Evolutionary conservation across 2,113 vertebrate species (phyloP).

Genomic region (Psettodes erumei): DNA sequence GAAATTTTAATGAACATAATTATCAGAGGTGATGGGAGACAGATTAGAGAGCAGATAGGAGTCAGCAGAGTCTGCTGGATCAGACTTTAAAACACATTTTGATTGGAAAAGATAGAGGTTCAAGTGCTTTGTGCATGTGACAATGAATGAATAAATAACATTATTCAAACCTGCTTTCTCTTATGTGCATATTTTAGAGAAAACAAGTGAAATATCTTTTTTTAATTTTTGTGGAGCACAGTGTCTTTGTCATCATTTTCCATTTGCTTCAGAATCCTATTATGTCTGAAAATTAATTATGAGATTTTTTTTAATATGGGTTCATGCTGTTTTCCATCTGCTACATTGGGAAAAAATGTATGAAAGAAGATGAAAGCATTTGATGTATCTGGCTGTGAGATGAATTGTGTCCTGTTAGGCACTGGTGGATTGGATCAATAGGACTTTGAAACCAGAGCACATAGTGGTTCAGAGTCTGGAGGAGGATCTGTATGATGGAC

Average conservation of each 20-base stretch:
- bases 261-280: background rate
- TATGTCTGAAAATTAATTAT: slow-evolving; percentile 19
- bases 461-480: slow-evolving; percentile 91
- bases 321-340: slow-evolving; percentile 23
- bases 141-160: slow-evolving; percentile 27
- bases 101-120: slow-evolving; percentile 26
- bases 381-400: slow-evolving; percentile 51
- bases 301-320: slow-evolving; percentile 2
- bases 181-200: background rate
- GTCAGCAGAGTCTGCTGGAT: slow-evolving; percentile 13
- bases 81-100: slow-evolving; percentile 26
- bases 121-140: slow-evolving; percentile 21
- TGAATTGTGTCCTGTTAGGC: slow-evolving; percentile 77
- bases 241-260: slow-evolving; percentile 18
- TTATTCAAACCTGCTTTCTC: background rate
- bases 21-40: slow-evolving; percentile 61
- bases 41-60: slow-evolving; percentile 22
- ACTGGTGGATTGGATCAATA: slow-evolving; percentile 91
- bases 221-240: background rate
- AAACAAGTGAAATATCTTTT: background rate
- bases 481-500: slow-evolving; percentile 93
- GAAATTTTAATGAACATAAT: slow-evolving; percentile 74
- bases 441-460: slow-evolving; percentile 87
- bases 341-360: slow-evolving; percentile 1
- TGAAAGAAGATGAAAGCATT: slow-evolving; percentile 31